phyloP scores from a whole-genome alignment of 2,888 invertebrate species.

The Lasioglossum malachurum region DNA sequence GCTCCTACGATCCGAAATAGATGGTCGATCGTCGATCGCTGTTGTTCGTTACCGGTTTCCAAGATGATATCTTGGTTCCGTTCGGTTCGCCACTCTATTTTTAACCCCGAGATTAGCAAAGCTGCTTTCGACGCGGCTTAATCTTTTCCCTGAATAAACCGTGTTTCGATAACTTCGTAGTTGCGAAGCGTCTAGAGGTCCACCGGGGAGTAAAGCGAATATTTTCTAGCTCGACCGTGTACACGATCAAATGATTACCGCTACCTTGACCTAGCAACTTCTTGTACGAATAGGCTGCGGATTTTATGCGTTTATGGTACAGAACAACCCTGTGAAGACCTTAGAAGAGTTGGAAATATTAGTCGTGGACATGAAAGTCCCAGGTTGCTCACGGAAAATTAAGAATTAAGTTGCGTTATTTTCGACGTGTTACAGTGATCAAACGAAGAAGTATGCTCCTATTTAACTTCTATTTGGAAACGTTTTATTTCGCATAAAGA shows the following conservation, averaged over 20 bases:
- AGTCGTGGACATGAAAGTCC: too few relatives aligned
- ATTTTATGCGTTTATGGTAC: neutral
- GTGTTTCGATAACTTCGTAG: neutral
- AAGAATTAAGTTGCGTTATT: too few relatives aligned
- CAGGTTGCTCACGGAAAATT: too few relatives aligned
- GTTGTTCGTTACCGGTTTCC: constrained; percentile 60
- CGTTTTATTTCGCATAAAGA: neutral
- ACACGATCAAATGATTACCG: neutral
- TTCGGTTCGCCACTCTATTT: neutral
- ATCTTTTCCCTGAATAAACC: neutral
- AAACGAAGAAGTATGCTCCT: too few relatives aligned
- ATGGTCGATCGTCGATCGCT: constrained; percentile 70
- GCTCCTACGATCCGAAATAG: constrained; percentile 74
- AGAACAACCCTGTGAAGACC: too few relatives aligned
- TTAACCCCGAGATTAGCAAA: neutral
- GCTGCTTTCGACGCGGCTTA: neutral
- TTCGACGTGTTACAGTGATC: too few relatives aligned
- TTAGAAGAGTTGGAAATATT: too few relatives aligned
- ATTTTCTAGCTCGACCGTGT: neutral
- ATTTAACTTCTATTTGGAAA: neutral
- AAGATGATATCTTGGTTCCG: constrained; percentile 19
- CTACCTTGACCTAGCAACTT: neutral
- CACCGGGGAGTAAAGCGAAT: neutral
- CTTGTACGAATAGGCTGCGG: neutral
- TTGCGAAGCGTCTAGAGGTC: neutral